These are phyloP conservation scores for Onychorhynchus coronatus DNA, from an alignment of 2,113 vertebrate genomes.

Conservation along the genomic window DNA sequence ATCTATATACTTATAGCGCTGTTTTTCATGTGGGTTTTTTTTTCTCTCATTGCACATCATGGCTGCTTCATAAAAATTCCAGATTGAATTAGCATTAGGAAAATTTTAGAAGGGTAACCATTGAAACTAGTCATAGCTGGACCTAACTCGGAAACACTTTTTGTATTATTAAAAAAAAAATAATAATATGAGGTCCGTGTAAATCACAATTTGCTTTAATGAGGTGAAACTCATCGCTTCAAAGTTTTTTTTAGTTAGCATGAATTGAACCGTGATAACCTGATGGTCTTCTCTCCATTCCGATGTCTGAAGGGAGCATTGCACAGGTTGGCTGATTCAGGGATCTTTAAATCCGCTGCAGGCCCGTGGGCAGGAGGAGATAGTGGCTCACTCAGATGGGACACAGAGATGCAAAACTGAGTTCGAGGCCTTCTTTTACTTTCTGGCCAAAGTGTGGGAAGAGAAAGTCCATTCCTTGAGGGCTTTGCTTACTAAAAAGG, in stretches of 20 bases:
- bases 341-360: neutral
- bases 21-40: neutral
- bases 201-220: neutral
- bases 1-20: neutral
- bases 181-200: neutral
- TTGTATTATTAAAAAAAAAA: neutral
- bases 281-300: neutral
- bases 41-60: neutral
- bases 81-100: neutral
- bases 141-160: neutral
- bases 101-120: neutral
- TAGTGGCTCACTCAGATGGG: accelerated
- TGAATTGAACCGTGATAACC: neutral
- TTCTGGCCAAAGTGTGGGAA: neutral
- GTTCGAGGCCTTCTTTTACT: neutral
- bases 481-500: neutral
- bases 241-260: neutral
- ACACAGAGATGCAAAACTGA: neutral
- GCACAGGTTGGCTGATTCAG: neutral
- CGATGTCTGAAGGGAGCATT: neutral
- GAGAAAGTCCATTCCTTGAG: neutral
- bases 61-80: neutral
- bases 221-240: neutral
- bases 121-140: neutral
- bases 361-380: neutral